Evolutionary conservation across 1,140 invertebrate species (phyloP).

Genomic region (Psilanteris sp.): DNA sequence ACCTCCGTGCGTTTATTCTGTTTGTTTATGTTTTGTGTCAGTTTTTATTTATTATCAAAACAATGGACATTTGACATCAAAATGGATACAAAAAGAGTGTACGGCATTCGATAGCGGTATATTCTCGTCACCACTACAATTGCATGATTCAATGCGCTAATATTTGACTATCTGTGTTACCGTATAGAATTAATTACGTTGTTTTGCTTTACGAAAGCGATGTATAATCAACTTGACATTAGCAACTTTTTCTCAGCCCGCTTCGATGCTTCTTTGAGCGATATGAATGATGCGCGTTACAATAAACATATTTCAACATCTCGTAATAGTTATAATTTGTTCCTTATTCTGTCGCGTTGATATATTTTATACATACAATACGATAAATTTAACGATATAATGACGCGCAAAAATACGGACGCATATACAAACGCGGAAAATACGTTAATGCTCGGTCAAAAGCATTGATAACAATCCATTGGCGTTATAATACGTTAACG

Average conservation of each 20-base stretch:
- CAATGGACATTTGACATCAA: no score
- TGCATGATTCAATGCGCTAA: no score
- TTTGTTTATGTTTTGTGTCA: no score
- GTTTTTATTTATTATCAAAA: no score
- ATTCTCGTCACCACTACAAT: no score
- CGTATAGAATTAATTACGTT: neutral
- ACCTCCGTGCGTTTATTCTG: no score
- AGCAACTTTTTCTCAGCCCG: slow-evolving; percentile 47
- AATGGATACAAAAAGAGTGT: no score
- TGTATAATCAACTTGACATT: no score
- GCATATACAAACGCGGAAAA: slow-evolving; percentile 53
- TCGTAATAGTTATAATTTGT: slow-evolving; percentile 35
- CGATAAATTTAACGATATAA: slow-evolving; percentile 51
- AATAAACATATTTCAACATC: slow-evolving; percentile 42
- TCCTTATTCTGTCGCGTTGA: slow-evolving; percentile 24
- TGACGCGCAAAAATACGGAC: slow-evolving; percentile 50
- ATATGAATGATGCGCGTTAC: slow-evolving; percentile 11
- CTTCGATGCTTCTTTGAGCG: slow-evolving; percentile 48
- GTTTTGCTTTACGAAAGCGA: no score
- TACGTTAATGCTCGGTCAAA: slow-evolving; percentile 48
- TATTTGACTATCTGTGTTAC: neutral
- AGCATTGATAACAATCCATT: slow-evolving; percentile 61
- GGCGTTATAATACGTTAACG: slow-evolving; percentile 62
- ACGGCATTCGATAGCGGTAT: no score
- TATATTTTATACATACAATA: slow-evolving; percentile 38